Evolutionary conservation across 2,113 vertebrate genomes (phyloP).

Genomic region (Laticauda laticaudata): DNA sequence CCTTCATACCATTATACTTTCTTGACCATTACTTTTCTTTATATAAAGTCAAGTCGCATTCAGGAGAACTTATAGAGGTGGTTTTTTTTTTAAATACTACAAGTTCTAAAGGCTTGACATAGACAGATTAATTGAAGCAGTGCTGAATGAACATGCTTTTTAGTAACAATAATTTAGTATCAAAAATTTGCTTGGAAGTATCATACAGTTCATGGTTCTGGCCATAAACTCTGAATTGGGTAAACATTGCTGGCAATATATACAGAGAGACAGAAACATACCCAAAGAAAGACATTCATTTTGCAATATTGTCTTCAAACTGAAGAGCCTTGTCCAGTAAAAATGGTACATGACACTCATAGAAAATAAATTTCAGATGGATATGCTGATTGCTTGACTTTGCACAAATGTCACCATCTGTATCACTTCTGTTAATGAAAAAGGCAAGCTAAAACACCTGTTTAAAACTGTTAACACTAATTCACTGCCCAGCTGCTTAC

Average conservation of each 20-base stretch:
- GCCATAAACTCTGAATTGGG: slow-evolving; percentile 14
- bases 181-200: slow-evolving; percentile 35
- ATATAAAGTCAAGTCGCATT: not conserved
- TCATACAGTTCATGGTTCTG: accelerated
- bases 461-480: slow-evolving; percentile 14
- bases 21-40: not conserved
- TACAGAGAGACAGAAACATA: slow-evolving; percentile 29
- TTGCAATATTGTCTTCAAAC: slow-evolving; percentile 28
- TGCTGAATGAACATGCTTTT: slow-evolving; percentile 23
- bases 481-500: slow-evolving; percentile 1
- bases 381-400: slow-evolving; percentile 21
- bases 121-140: not conserved
- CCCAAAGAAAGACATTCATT: not conserved
- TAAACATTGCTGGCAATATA: slow-evolving; percentile 26
- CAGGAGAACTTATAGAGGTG: not conserved
- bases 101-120: slow-evolving; percentile 26
- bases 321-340: slow-evolving; percentile 51
- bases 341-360: slow-evolving; percentile 1
- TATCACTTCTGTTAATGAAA: slow-evolving; percentile 33
- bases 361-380: slow-evolving; percentile 35
- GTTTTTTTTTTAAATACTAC: accelerated
- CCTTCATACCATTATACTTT: not conserved
- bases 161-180: not conserved
- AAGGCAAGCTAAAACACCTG: slow-evolving; percentile 17
- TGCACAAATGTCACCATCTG: slow-evolving; percentile 23